These are phyloP conservation scores for Iguana delicatissima DNA, from an alignment of 2,797 vertebrate genomes.

Conservation along the genomic window DNA sequence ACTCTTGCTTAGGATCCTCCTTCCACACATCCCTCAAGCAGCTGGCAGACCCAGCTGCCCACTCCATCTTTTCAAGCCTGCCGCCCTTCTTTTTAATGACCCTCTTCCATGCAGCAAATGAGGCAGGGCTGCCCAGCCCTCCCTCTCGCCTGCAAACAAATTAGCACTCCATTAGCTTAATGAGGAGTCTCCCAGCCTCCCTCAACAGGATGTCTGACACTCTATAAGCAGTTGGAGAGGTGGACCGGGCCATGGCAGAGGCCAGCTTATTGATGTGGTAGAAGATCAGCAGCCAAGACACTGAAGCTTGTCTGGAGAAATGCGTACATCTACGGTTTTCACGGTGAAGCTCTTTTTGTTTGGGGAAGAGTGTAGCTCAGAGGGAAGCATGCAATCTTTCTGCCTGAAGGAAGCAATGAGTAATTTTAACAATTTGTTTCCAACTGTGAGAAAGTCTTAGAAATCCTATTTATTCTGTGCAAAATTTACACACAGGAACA, in stretches of 20 bases:
- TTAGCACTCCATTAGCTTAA: slow-evolving; percentile 77
- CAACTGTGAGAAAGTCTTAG: too few species aligned
- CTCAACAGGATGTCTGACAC: neutral
- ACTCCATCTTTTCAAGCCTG: slow-evolving; percentile 40
- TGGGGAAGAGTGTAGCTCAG: too few species aligned
- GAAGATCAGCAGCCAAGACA: neutral
- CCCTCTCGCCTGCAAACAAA: slow-evolving; percentile 74
- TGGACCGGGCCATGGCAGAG: neutral
- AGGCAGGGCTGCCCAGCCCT: slow-evolving; percentile 53
- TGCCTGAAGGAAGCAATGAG: too few species aligned
- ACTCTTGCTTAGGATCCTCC: neutral
- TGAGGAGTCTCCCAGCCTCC: slow-evolving; percentile 56
- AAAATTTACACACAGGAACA: too few species aligned
- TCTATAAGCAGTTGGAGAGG: slow-evolving; percentile 29
- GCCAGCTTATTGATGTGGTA: slow-evolving; percentile 15
- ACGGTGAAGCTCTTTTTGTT: too few species aligned
- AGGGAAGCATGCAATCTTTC: too few species aligned
- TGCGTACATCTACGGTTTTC: neutral
- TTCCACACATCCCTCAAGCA: neutral
- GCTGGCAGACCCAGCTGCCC: slow-evolving; percentile 1
- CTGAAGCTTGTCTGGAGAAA: neutral
- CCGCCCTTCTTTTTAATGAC: slow-evolving; percentile 66
- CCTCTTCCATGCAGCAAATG: slow-evolving; percentile 66
- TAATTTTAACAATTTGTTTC: too few species aligned
- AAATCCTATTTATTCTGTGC: too few species aligned